Evolutionary conservation across 1,140 invertebrate genomes (phyloP), one percentile per base, ranked within the genome.

Genomic region (Philotrypesis tridentata): DNA sequence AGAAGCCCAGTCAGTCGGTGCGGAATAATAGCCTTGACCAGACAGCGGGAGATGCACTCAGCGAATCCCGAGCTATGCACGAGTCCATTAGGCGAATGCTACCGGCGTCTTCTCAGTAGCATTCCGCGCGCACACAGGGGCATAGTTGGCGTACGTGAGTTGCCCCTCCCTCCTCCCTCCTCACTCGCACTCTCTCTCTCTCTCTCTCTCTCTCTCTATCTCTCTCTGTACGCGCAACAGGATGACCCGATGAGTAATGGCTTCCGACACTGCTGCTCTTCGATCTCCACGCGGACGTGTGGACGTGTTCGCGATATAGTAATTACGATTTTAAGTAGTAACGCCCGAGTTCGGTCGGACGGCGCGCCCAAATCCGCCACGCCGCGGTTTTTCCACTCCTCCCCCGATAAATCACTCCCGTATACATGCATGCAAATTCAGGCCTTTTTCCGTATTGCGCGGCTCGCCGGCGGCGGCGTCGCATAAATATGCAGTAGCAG

Each of bases 171-270:
- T 43, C 40, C 12, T 8, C 8, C 33, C 8, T 8, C 8, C 33
- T 37, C 33, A 11, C 25, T 37, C 33, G 3, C 33, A 5, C 40
- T 43, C 40, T 43, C 40, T 48, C 43, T 48, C 43, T 48, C 21
- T 6, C 48, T 55, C 48, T 21, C 48, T 55, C 40, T 11, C 40
- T 43, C 33, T 5, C 33, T 37, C 33, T 37, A 3, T 37, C 33
- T 37, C 4, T 3, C 9, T 37, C 33, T n/a, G 11, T 2, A 11
- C n/a, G 70, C 70, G 70, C 70, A 72, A 72, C 70, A 72, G 70
- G 70, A 72, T 40, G 12, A 23, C 70, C 33, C 37, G 70, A 72
- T 72, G 70, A 72, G 70, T 72, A 72, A 72, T 72, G 70, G 70
- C 23, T 25, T 29, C 61, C 61, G 61, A 23, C n/a, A 21, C 61